These are phyloP conservation scores for Sorex fumeus DNA, from an alignment of 2,113 vertebrate genomes.

Conservation along the genomic window DNA sequence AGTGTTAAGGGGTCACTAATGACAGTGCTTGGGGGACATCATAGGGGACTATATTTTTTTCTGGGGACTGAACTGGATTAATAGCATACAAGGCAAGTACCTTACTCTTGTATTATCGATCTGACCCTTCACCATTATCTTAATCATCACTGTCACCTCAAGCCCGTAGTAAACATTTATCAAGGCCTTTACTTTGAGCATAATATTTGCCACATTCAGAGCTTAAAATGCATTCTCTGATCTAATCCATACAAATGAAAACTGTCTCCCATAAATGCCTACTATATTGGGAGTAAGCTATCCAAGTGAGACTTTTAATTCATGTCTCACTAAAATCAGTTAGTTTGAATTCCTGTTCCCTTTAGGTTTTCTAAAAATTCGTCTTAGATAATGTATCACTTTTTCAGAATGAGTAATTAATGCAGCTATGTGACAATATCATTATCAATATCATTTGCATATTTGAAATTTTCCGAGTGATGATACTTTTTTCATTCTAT, in stretches of 20 bases:
- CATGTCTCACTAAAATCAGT: neutral
- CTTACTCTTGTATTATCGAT: too few relatives aligned
- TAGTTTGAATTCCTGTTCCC: neutral
- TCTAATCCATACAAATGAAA: neutral
- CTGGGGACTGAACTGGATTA: too few relatives aligned
- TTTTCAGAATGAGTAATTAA: too few relatives aligned
- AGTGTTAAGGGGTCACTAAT: too few relatives aligned
- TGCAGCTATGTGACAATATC: too few relatives aligned
- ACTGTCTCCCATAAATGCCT: neutral
- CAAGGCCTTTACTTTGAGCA: neutral
- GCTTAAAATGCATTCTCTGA: neutral
- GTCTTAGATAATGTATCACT: neutral
- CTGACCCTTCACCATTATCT: neutral
- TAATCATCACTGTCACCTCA: neutral
- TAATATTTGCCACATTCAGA: neutral
- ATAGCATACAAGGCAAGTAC: too few relatives aligned
- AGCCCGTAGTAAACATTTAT: neutral
- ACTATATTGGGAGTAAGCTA: fast-evolving
- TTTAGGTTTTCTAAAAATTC: neutral
- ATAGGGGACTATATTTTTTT: too few relatives aligned
- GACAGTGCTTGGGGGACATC: too few relatives aligned
- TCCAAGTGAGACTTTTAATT: neutral
- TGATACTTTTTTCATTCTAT: neutral
- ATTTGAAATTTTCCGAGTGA: too few relatives aligned
- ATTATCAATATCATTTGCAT: too few relatives aligned